These are phyloP conservation scores for Oscheius sp. DNA, from an alignment of 1,140 invertebrate genomes.

Conservation along the genomic window DNA sequence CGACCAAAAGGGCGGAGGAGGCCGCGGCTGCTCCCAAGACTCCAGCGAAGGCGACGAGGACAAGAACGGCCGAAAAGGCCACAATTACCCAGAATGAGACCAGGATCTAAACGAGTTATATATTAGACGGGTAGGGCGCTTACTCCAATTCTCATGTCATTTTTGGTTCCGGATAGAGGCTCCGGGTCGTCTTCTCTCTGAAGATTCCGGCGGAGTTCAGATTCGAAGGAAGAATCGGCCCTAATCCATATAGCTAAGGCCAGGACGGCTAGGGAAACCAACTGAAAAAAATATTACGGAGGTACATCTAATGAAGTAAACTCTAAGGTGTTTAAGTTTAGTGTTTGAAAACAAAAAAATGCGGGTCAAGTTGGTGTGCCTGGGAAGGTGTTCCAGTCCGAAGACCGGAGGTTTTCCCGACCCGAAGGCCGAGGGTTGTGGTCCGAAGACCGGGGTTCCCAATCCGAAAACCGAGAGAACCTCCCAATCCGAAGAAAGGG, in stretches of 20 bases:
- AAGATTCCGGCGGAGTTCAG: constrained; percentile 21
- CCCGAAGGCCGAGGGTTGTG: no score
- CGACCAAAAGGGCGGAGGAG: constrained; percentile 7
- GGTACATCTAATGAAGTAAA: no score
- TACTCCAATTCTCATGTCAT: constrained; percentile 23
- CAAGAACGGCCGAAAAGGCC: constrained; percentile 23
- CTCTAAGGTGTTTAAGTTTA: no score
- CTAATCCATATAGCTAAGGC: constrained; percentile 33
- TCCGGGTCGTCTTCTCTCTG: constrained; percentile 15
- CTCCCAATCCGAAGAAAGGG: no score
- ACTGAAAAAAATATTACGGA: constrained; percentile 31
- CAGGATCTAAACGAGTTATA: constrained; percentile 18
- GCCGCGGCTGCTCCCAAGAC: constrained; percentile 6
- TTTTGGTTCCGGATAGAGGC: constrained; percentile 17
- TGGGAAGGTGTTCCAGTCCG: no score
- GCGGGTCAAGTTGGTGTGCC: no score
- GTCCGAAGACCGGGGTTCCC: no score
- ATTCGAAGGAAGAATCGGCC: constrained; percentile 29
- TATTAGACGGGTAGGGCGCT: neutral
- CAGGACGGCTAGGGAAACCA: constrained; percentile 22
- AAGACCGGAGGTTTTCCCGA: no score
- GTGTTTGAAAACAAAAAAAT: no score
- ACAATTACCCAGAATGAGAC: constrained; percentile 36
- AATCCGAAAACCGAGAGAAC: no score
- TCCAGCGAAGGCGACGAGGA: constrained; percentile 28